Percentiles rank a stretch among this genome's conserved stretches.
These are phyloP conservation scores for Phyllotreta cruciferae DNA, from an alignment of 2,888 invertebrate genomes.

Conservation along the genomic window DNA sequence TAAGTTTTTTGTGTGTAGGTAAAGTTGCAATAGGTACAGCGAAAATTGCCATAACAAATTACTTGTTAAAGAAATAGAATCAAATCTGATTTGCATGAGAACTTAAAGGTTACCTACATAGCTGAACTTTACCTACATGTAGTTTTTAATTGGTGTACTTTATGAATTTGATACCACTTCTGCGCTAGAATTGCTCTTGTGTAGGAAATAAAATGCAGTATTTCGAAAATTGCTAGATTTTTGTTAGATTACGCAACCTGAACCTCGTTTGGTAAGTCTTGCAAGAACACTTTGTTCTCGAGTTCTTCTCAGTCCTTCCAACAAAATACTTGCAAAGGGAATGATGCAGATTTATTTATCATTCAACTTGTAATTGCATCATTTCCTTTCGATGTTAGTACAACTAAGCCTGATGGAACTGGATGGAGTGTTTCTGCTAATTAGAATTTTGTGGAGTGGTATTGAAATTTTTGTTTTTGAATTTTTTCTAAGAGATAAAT, in stretches of 20 bases:
- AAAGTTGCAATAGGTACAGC: background rate
- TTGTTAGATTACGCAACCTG: slow-evolving; percentile 46
- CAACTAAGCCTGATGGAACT: slow-evolving; percentile 35
- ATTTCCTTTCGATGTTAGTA: slow-evolving; percentile 36
- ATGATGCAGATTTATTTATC: background rate
- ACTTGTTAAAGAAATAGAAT: too few species aligned
- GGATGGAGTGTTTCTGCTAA: slow-evolving; percentile 39
- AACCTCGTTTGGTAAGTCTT: slow-evolving; percentile 45
- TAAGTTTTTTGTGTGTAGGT: slow-evolving; percentile 36
- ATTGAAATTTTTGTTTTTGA: slow-evolving; percentile 43
- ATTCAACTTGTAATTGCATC: slow-evolving; percentile 16
- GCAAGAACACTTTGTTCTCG: slow-evolving; percentile 31
- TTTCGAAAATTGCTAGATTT: slow-evolving; percentile 42
- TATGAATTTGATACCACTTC: slow-evolving; percentile 39
- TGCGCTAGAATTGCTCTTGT: slow-evolving; percentile 38
- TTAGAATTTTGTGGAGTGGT: slow-evolving; percentile 42
- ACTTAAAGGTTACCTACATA: background rate
- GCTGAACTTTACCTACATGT: slow-evolving; percentile 1
- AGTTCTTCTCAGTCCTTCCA: slow-evolving; percentile 30
- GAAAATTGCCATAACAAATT: too few species aligned
- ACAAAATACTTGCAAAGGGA: slow-evolving; percentile 1
- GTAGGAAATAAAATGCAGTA: slow-evolving; percentile 42
- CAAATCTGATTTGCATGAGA: too few species aligned
- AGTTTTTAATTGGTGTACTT: slow-evolving; percentile 25
- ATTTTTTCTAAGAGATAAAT: slow-evolving; percentile 44